Base-by-base conservation (phyloP, 2,888 invertebrate genomes). In the Altica lythri region DNA sequence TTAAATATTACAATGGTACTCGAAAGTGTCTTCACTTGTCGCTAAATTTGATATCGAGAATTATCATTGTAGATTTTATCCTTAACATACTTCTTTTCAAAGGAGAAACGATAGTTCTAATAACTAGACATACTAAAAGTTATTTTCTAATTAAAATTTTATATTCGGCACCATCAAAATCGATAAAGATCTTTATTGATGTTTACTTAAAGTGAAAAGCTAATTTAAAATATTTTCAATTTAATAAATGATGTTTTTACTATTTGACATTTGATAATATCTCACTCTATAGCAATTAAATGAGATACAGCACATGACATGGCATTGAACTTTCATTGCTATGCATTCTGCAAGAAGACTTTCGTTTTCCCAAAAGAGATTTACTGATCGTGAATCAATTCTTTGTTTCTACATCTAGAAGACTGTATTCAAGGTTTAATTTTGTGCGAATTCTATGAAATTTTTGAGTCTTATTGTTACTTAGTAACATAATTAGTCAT, bases 261-360 rank as follows among this genome's bases (percentile, higher is more conserved):
- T 19, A 14, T 46, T 19, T 47, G 35, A 38, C 46, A 35, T 52
- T 45, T 44, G 38, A 42, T 52, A 43, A 37, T 19, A 19, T 29
- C 38, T 38, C 14, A 46, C 52, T 38, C 32, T 37, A 32, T 37
- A 51, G 34, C 30, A 51, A 40, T 42, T 22, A 32, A 40, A 40
- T 42, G 32, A 30, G 45, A 16, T 32, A 35, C 46, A 54, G 50
- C 53, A 51, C 49, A 40, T 58, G 55, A 59, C 57, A 59, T 55
- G 61, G 58, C 64, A 65, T 60, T 65, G 63, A 65, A 65, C 59
- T 63, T 61, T 58, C 55, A 12, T 40, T 32, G 49, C 30, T 49
- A 19, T 45, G 32, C 48, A 54, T 55, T 44, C 40, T 44, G 42
- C n/a, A 54, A 47, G 53, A 40, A 56, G 49, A 62, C 64, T 64